Base-by-base conservation (phyloP, 2,888 invertebrate genomes). In the Petrophora chlorosata region DNA sequence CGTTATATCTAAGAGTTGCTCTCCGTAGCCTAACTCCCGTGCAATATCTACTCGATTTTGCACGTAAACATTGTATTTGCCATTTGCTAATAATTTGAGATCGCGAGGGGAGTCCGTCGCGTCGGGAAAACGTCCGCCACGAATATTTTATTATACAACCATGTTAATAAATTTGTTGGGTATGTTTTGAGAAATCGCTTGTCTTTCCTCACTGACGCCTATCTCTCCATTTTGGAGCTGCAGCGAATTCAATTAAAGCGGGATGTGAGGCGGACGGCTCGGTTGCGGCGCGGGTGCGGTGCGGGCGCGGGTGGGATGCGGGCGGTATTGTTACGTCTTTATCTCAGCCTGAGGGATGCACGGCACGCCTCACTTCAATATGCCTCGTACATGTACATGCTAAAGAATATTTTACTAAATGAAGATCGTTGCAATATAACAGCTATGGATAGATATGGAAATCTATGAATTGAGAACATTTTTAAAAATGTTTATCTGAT, bases 241-340 rank as follows among this genome's bases (percentile, higher is more conserved):
- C 10, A 33, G 46, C 22, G 40, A 42, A 52, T 52, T 47, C 52
- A 43, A 52, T 52, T 43, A 47, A 43, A 26, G 14, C 13, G 29
- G 34, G 15, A 43, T 29, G 42, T 29, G 36, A 35, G 30, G 42
- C 26, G 25, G 17, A 23, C 5, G 17, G 15, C 30, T 5, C 3
- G 29, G 26, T 5, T 17, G 29, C 2, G 33, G 10, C n/a, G 36
- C 22, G 30, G 22, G 13, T 1, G 39, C 19, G 42, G 30, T 2
- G 13, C 8, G 30, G 36, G n/a, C 0, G 25, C 33, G 17, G 41
- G 9, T 13, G 14, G 12, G 16, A 2, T 12, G 10, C 22, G 2
- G 15, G 14, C 14, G 3, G 36, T 30, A 36, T 23, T 23, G 23
- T 33, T 33, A 33, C 41, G 17, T 42, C 33, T 13, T 4, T 26